Evolutionary conservation across 2,888 invertebrate species (phyloP), one percentile per base, ranked within the genome.

Genomic region (Bimastos eiseni): DNA sequence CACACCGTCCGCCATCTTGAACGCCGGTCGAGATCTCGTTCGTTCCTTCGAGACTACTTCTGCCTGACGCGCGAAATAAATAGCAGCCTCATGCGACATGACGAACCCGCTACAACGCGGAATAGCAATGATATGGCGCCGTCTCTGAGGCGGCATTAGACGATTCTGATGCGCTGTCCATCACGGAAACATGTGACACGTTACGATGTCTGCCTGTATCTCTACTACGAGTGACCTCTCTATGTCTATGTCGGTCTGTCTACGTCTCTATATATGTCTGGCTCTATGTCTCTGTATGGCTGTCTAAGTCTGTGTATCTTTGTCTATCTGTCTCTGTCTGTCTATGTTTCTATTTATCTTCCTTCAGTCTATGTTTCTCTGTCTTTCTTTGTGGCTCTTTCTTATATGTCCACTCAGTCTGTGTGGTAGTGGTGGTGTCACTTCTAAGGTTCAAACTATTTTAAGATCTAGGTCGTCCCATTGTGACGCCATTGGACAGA

Each of bases 61-160:
- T 84, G 33, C 34, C 36, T 84, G 84, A 84, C 84, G 84, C 84
- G 84, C 34, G 34, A 36, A 84, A 84, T 84, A 84, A 84, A 84
- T 84, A 84, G 84, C 36, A 34, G 34, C 34, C 34, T 36, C 34
- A 84, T 30, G 36, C 84, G 84, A 84, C 84, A 84, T 36, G 84
- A 84, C 33, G 36, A 36, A 84, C 84, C 84, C 3, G 84, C 21
- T 36, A 36, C 84, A 84, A 84, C 84, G 84, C 33, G 36, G 84
- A 84, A 84, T 84, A 84, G 19, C 84, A 84, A 84, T 84, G 84
- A 84, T 84, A 84, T 84, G 36, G 84, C 84, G 84, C 84, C 33
- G 84, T 84, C 84, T 84, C 33, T 30, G 55, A 55, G 55, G 55
- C 55, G 24, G 55, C 55, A 55, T 55, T 55, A 55, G 55, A 30